Evolutionary conservation across 2,797 vertebrate genomes (phyloP).

Genomic region (Sebastes minor): DNA sequence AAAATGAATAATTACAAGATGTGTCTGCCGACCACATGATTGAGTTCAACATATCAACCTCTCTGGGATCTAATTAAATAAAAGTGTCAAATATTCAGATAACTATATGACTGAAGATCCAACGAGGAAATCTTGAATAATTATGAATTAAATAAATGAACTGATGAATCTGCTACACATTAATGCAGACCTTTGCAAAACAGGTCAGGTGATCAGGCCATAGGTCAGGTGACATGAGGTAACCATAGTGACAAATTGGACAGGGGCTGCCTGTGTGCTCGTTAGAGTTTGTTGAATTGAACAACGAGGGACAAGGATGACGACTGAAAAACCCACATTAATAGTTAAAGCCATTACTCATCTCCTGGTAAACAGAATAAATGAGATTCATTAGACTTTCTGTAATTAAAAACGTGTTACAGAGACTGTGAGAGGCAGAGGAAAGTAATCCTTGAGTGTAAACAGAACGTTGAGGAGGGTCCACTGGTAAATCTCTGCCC

Average conservation of each 20-base stretch:
- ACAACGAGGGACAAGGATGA: not conserved
- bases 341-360: constrained; percentile 54
- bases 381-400: constrained; percentile 61
- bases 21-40: not conserved
- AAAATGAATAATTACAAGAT: not conserved
- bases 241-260: not conserved
- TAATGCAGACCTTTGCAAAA: not conserved
- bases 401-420: constrained; percentile 52
- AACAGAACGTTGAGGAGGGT: constrained; percentile 24
- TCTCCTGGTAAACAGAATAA: constrained; percentile 57
- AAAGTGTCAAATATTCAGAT: not conserved
- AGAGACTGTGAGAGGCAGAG: not conserved
- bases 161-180: not conserved
- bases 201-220: not conserved
- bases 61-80: not conserved
- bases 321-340: constrained; percentile 15
- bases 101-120: not conserved
- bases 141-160: not conserved
- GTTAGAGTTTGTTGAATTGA: constrained; percentile 19
- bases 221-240: constrained; percentile 14
- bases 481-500: constrained; percentile 43
- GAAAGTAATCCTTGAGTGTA: constrained; percentile 44
- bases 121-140: not conserved
- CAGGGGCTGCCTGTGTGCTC: not conserved
- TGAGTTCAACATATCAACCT: not conserved